Evolutionary conservation across 2,888 invertebrate genomes (phyloP).

Genomic region (Macrosiphum euphorbiae): DNA sequence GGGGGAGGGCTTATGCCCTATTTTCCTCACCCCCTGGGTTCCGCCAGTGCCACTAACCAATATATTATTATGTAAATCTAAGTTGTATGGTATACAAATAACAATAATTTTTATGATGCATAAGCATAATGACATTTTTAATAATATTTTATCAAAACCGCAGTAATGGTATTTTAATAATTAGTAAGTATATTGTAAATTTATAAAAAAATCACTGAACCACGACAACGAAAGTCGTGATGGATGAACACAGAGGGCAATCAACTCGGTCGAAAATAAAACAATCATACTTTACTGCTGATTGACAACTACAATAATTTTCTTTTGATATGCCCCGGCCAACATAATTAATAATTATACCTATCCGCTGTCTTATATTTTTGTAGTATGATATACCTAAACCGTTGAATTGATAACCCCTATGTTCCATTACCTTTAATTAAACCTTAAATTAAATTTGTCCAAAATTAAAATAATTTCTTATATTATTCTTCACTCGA

Average conservation of each 20-base stretch:
- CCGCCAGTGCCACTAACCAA: too few species aligned
- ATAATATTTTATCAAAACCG: background rate
- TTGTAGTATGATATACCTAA: background rate
- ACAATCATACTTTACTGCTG: background rate
- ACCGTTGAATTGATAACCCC: background rate
- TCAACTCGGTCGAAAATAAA: background rate
- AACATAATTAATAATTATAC: background rate
- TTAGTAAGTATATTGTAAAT: background rate
- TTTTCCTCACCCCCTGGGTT: too few species aligned
- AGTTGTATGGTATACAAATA: background rate
- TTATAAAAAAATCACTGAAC: background rate
- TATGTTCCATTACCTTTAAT: conserved; percentile 14
- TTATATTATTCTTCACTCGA: background rate
- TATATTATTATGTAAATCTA: background rate
- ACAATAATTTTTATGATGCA: background rate
- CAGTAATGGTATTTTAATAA: background rate
- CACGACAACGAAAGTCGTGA: background rate
- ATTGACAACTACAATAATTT: background rate
- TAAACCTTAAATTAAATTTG: background rate
- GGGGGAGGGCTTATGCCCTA: too few species aligned
- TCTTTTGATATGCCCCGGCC: background rate
- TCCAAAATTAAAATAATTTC: background rate
- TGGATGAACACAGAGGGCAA: background rate
- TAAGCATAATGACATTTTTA: background rate
- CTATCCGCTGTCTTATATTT: background rate